These are phyloP conservation scores for Oncorhynchus mykiss DNA, from an alignment of 2,113 vertebrate genomes.

Conservation along the genomic window DNA sequence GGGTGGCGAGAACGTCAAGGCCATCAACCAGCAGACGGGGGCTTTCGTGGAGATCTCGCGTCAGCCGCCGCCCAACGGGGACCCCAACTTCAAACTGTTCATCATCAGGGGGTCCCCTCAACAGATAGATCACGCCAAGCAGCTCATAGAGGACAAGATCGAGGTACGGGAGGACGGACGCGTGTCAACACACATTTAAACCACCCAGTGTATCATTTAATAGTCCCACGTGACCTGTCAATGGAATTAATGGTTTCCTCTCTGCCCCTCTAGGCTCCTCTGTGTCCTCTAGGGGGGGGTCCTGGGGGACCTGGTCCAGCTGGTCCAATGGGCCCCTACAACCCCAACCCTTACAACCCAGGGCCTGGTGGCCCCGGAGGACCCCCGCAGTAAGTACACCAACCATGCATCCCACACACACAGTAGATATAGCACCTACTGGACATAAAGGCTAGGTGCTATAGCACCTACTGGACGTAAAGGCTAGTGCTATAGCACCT, in stretches of 20 bases:
- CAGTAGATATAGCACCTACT: too few species aligned
- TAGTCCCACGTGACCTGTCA: neutral
- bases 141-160: conserved; percentile 93
- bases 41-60: conserved; percentile 91
- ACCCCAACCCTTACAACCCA: conserved; percentile 85
- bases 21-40: conserved; percentile 92
- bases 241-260: neutral
- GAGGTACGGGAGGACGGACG: conserved; percentile 70
- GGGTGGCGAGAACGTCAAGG: conserved; percentile 90
- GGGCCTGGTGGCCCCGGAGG: conserved; percentile 82
- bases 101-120: conserved; percentile 86
- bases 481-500: too few species aligned
- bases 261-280: conserved; percentile 72
- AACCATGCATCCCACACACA: too few species aligned
- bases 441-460: too few species aligned
- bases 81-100: conserved; percentile 92
- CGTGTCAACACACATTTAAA: neutral
- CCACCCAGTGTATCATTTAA: neutral
- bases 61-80: conserved; percentile 87
- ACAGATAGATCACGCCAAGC: conserved; percentile 92
- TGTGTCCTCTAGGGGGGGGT: conserved; percentile 85
- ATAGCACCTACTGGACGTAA: too few species aligned
- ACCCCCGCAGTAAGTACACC: conserved; percentile 83
- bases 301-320: conserved; percentile 80
- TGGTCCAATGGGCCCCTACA: conserved; percentile 88